These are phyloP conservation scores for Crenichthys baileyi DNA, from an alignment of 2,797 vertebrate genomes.

Conservation along the genomic window DNA sequence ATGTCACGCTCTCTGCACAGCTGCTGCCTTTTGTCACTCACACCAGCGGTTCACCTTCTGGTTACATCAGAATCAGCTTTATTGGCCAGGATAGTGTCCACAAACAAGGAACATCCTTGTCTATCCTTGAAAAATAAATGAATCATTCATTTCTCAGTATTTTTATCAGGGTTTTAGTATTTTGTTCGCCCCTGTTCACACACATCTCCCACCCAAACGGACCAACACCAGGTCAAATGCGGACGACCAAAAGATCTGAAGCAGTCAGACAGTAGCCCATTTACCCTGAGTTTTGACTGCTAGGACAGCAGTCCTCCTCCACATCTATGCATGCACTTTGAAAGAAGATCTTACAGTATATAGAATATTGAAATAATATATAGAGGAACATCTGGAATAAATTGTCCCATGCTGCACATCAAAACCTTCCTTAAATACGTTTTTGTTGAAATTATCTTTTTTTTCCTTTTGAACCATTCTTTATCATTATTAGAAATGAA, in stretches of 20 bases:
- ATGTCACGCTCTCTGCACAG: no score
- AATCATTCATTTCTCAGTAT: neutral
- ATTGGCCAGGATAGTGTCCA: no score
- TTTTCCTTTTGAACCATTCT: neutral
- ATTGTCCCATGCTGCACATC: neutral
- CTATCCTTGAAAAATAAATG: neutral
- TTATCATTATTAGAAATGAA: no score
- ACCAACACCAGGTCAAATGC: neutral
- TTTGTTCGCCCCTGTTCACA: neutral
- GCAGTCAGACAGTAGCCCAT: neutral
- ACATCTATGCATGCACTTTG: neutral
- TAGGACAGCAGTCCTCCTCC: neutral
- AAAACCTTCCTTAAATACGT: neutral
- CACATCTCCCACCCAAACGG: neutral
- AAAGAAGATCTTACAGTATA: neutral
- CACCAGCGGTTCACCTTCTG: no score
- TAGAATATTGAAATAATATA: no score
- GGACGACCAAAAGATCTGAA: slow-evolving; percentile 6
- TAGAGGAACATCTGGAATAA: no score
- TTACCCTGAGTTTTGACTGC: neutral
- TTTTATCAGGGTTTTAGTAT: neutral
- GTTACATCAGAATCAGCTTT: no score
- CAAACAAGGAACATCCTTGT: neutral
- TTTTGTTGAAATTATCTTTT: neutral
- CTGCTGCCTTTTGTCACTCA: no score